phyloP scores from a whole-genome alignment of 2,797 vertebrate genomes.

The Odontamblyopus lacepedii region DNA sequence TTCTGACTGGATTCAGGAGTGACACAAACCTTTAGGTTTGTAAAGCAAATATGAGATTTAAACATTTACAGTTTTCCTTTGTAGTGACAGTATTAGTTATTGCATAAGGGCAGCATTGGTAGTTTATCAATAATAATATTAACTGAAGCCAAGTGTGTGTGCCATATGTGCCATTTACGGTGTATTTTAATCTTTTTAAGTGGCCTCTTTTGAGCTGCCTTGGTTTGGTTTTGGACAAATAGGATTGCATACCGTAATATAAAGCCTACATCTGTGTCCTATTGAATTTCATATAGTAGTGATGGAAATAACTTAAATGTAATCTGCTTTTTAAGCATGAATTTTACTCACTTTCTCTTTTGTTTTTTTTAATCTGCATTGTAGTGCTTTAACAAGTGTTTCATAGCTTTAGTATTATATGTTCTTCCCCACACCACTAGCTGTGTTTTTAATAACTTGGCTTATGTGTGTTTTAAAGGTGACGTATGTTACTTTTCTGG shows the following conservation, averaged over 20 bases:
- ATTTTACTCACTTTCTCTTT: constrained; percentile 12
- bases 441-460: constrained; percentile 19
- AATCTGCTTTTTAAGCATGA: constrained; percentile 34
- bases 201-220: neutral
- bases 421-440: neutral
- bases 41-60: constrained; percentile 11
- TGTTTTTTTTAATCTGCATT: neutral
- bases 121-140: neutral
- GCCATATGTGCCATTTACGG: neutral
- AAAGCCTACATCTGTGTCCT: neutral
- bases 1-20: neutral
- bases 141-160: neutral
- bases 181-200: neutral
- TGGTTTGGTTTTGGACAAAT: neutral
- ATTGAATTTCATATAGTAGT: constrained; percentile 38
- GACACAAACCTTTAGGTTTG: constrained; percentile 17
- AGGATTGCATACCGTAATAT: neutral
- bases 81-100: constrained; percentile 5
- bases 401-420: neutral
- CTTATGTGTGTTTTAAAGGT: constrained; percentile 32
- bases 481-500: no score
- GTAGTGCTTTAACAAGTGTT: constrained; percentile 3
- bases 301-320: constrained; percentile 48
- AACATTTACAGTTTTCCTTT: neutral
- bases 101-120: constrained; percentile 13